phyloP scores from a whole-genome alignment of 2,797 vertebrate species.

The Octomys mimax region DNA sequence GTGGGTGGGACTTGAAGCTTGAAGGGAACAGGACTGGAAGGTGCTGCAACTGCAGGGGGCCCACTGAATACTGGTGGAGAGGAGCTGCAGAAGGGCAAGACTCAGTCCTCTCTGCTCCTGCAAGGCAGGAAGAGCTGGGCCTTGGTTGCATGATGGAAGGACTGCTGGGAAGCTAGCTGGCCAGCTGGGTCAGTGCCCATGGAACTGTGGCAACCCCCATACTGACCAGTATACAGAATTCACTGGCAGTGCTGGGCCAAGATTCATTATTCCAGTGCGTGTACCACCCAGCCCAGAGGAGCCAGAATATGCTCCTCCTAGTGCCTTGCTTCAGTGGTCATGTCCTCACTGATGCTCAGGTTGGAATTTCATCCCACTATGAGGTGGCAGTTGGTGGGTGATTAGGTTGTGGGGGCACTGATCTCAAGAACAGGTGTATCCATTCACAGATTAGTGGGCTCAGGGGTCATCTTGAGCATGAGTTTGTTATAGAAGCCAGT shows the following conservation, averaged over 20 bases:
- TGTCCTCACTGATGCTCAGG: neutral
- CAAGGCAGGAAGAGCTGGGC: neutral
- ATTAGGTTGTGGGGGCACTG: neutral
- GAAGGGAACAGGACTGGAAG: too few relatives aligned
- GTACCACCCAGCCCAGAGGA: too few relatives aligned
- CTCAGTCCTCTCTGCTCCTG: neutral
- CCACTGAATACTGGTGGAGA: neutral
- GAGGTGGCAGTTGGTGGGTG: neutral
- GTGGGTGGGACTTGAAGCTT: neutral
- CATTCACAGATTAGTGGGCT: neutral
- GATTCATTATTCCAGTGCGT: fast-evolving
- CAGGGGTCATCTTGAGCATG: neutral
- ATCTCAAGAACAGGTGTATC: too few relatives aligned
- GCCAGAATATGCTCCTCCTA: fast-evolving
- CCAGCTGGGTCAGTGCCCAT: neutral
- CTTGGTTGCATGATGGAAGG: neutral
- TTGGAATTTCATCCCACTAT: neutral
- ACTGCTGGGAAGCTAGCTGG: too few relatives aligned
- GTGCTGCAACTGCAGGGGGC: neutral
- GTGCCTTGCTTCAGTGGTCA: too few relatives aligned
- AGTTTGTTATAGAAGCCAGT: neutral
- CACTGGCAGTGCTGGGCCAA: fast-evolving
- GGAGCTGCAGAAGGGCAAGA: too few relatives aligned
- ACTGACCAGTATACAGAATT: too few relatives aligned
- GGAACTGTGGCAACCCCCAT: fast-evolving